phyloP scores from a whole-genome alignment of 37 sponge, comb jelly and placozoan species.

The Theonella swinhoei region DNA sequence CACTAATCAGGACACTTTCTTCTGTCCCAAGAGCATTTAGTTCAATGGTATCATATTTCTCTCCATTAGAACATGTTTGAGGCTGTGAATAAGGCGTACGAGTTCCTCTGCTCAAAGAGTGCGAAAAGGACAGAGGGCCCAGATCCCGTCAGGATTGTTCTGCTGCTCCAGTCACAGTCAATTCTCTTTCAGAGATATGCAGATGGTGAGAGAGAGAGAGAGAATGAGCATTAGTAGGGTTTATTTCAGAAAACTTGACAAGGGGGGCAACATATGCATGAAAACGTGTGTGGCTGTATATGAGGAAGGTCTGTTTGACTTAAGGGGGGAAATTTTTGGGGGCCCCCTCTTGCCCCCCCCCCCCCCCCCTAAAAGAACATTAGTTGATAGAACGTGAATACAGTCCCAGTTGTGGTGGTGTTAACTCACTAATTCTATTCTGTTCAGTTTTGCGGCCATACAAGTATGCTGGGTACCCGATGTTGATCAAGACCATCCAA shows the following conservation, averaged over 20 bases:
- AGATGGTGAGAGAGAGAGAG: slow-evolving; percentile 54
- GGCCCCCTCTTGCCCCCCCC: neutral
- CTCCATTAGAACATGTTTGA: slow-evolving; percentile 83
- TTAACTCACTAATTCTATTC: too few species aligned
- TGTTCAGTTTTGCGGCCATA: slow-evolving; percentile 80
- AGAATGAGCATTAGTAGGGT: neutral
- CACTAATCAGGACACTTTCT: too few species aligned
- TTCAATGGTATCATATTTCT: too few species aligned
- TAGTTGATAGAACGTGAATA: too few species aligned
- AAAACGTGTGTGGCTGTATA: neutral
- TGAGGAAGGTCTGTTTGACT: too few species aligned
- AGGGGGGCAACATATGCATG: too few species aligned
- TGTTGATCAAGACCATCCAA: slow-evolving; percentile 96
- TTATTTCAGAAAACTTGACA: too few species aligned
- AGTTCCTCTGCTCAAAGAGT: slow-evolving; percentile 95
- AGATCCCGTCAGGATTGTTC: slow-evolving; percentile 86
- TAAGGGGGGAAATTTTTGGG: neutral
- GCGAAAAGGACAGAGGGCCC: slow-evolving; percentile 82
- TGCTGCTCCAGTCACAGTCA: slow-evolving; percentile 92
- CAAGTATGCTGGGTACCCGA: slow-evolving; percentile 99
- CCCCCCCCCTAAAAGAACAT: too few species aligned
- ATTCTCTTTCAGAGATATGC: slow-evolving; percentile 93
- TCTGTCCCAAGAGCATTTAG: neutral
- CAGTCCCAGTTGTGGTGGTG: neutral
- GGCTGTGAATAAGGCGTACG: slow-evolving; percentile 97